Evolutionary conservation across 2,888 invertebrate genomes (phyloP).

Genomic region (Lampropteryx suffumata): DNA sequence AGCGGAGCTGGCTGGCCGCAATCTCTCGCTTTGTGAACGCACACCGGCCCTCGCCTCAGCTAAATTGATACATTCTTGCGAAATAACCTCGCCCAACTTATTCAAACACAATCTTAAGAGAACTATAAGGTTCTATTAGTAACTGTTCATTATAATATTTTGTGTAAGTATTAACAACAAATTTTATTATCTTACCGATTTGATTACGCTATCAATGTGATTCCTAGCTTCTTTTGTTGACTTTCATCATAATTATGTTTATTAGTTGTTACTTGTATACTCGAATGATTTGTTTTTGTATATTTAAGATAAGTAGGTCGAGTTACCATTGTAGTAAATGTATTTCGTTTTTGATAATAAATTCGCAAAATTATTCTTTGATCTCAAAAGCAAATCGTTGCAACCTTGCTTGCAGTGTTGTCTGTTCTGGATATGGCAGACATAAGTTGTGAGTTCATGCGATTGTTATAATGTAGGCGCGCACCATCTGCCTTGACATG

Average conservation of each 20-base stretch:
- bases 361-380: conserved; percentile 16
- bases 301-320: neutral
- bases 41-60: conserved; percentile 70
- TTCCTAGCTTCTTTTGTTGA: neutral
- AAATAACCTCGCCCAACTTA: conserved; percentile 78
- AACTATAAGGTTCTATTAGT: conserved; percentile 48
- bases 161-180: neutral
- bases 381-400: conserved; percentile 20
- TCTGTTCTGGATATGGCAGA: conserved; percentile 22
- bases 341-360: conserved; percentile 11
- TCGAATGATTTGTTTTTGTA: neutral
- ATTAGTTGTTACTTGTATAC: neutral
- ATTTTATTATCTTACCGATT: conserved; percentile 1
- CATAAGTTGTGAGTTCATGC: conserved; percentile 28
- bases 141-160: conserved; percentile 5
- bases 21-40: conserved; percentile 67
- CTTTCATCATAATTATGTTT: neutral
- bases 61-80: conserved; percentile 79
- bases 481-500: conserved; percentile 31
- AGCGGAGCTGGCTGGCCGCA: conserved; percentile 54
- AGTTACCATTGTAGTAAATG: neutral
- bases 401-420: conserved; percentile 22
- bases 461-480: conserved; percentile 26
- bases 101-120: conserved; percentile 66
- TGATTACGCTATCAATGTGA: neutral